A percentile compares a stretch with the other conserved stretches of the same genome.
phyloP scores from a whole-genome alignment of 2,888 invertebrate species.

The Rhaphigaster nebulosa region DNA sequence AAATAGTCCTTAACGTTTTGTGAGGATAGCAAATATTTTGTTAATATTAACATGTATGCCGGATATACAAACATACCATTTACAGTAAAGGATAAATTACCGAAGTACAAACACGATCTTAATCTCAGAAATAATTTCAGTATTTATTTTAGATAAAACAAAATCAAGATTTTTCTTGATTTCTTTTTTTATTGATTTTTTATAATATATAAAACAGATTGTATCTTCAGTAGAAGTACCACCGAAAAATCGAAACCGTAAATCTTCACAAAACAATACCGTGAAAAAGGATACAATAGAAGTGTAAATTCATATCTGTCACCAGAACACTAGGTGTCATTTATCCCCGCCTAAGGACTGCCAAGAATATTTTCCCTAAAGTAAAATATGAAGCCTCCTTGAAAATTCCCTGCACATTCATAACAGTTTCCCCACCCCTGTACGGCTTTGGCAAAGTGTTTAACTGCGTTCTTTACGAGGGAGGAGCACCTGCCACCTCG shows the following conservation, averaged over 20 bases:
- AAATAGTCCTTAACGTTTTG: too few relatives aligned
- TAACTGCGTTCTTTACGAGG: conserved; percentile 39
- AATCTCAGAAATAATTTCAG: too few relatives aligned
- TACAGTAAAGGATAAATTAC: too few relatives aligned
- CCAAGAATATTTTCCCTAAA: conserved; percentile 12
- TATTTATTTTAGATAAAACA: too few relatives aligned
- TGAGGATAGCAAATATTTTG: too few relatives aligned
- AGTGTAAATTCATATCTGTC: conserved; percentile 45
- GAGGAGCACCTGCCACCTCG: conserved; percentile 41
- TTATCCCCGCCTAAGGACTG: conserved; percentile 16
- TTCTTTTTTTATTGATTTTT: too few relatives aligned
- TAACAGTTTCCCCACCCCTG: conserved; percentile 16
- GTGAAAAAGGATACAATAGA: conserved; percentile 1
- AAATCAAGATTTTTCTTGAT: too few relatives aligned
- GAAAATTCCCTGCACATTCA: conserved; percentile 41
- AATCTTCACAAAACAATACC: background rate
- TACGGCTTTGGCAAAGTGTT: conserved; percentile 39
- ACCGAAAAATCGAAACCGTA: background rate
- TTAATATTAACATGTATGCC: too few relatives aligned
- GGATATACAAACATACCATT: too few relatives aligned
- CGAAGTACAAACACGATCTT: too few relatives aligned
- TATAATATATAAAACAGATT: too few relatives aligned
- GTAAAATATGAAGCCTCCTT: conserved; percentile 48
- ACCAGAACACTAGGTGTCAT: conserved; percentile 31
- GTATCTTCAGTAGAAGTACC: background rate